Evolutionary conservation across 2,888 invertebrate species (phyloP).

Genomic region (Cotesia congregata): DNA sequence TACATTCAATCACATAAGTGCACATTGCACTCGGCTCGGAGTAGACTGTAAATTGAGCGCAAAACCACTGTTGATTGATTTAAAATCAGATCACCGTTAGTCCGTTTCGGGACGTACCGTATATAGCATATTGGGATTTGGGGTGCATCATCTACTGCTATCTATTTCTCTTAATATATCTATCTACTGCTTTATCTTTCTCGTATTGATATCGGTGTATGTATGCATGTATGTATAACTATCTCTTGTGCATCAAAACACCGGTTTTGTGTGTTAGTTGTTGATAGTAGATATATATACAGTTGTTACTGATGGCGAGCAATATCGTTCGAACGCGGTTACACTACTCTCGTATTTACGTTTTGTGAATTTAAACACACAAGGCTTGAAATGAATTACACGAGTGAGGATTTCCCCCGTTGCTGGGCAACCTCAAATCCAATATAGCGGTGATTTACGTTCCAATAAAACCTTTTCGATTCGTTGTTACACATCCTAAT

Average conservation of each 20-base stretch:
- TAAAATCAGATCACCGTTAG: constrained; percentile 67
- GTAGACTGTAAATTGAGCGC: constrained; percentile 68
- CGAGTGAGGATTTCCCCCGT: constrained; percentile 52
- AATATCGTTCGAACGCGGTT: not conserved
- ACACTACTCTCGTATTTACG: not conserved
- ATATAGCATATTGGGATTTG: constrained; percentile 10
- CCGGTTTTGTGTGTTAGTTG: not conserved
- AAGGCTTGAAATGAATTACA: constrained; percentile 63
- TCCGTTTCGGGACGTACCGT: constrained; percentile 46
- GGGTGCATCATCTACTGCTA: constrained; percentile 48
- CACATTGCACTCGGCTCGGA: constrained; percentile 53
- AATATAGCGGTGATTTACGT: constrained; percentile 21
- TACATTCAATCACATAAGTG: not conserved
- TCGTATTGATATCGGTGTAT: too few relatives aligned
- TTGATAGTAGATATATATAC: constrained; percentile 36
- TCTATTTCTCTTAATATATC: constrained; percentile 18
- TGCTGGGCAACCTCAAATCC: constrained; percentile 55
- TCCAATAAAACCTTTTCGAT: constrained; percentile 38
- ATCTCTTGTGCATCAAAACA: constrained; percentile 1
- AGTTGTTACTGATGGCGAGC: not conserved
- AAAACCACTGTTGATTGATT: constrained; percentile 68
- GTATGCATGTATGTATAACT: not conserved
- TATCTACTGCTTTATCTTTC: not conserved
- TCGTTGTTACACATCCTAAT: constrained; percentile 23
- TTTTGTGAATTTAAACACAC: constrained; percentile 38